Percentiles rank a stretch among this genome's conserved stretches.
Conservation (phyloP, 2,888 invertebrate genomes). For the Erynnis tages region DNA sequence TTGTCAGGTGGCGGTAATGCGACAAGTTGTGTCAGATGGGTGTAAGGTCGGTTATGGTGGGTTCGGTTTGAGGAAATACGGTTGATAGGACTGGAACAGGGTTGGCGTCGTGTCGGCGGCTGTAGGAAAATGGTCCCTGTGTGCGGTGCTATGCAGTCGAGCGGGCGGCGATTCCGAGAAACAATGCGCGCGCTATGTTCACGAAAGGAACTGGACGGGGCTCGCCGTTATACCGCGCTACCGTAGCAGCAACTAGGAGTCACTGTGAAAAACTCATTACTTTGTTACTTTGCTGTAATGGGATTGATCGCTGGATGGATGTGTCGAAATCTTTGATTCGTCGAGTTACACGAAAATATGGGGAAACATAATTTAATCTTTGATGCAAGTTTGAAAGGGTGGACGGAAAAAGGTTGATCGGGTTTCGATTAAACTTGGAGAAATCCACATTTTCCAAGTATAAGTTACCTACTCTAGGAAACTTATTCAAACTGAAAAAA, state of each 20-base stretch:
- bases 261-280: conserved; percentile 70
- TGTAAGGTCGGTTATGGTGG: conserved; percentile 58
- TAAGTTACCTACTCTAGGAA: conserved; percentile 48
- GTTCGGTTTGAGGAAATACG: conserved; percentile 55
- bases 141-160: conserved; percentile 60
- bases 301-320: conserved; percentile 42
- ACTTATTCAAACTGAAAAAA: background rate
- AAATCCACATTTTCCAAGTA: no score
- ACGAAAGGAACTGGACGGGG: conserved; percentile 69
- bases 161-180: conserved; percentile 70
- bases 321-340: background rate
- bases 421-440: no score
- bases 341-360: no score
- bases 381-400: no score
- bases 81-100: conserved; percentile 53
- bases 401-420: no score
- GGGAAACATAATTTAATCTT: no score
- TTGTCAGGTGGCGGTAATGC: conserved; percentile 33
- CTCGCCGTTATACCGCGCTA: conserved; percentile 61
- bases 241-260: conserved; percentile 65
- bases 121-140: conserved; percentile 57
- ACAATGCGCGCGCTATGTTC: conserved; percentile 71
- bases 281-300: conserved; percentile 71
- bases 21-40: conserved; percentile 30
- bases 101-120: conserved; percentile 55